Evolutionary conservation across 2,888 invertebrate genomes (phyloP).

Genomic region (Ophion ventricosus): DNA sequence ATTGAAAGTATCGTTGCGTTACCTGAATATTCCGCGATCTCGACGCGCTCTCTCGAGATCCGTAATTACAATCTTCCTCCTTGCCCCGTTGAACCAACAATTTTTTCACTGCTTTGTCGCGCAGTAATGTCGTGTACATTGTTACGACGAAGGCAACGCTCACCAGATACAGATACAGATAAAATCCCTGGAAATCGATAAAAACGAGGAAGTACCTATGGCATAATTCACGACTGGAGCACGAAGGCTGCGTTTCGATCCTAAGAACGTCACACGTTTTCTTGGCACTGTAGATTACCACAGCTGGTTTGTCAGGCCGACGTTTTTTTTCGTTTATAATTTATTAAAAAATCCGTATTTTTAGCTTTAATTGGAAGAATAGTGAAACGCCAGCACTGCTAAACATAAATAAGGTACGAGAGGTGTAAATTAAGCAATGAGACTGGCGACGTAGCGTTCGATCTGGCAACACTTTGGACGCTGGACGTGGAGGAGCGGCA

Average conservation of each 20-base stretch:
- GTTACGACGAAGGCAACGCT: constrained; percentile 91
- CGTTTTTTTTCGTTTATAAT: neutral
- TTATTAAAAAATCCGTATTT: neutral
- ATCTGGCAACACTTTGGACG: no score
- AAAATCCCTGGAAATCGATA: constrained; percentile 88
- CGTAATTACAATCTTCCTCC: constrained; percentile 70
- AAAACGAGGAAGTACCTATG: neutral
- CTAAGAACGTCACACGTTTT: neutral
- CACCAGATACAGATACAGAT: constrained; percentile 91
- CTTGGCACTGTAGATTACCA: neutral
- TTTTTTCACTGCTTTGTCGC: constrained; percentile 86
- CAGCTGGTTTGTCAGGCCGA: neutral
- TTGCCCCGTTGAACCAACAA: constrained; percentile 74
- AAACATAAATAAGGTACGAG: no score
- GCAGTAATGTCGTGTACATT: constrained; percentile 88
- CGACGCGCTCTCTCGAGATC: constrained; percentile 65
- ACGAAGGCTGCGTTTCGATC: neutral
- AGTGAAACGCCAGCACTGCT: no score
- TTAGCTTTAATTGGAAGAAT: no score
- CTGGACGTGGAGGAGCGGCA: no score
- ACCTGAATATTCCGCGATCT: constrained; percentile 65
- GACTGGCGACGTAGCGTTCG: no score
- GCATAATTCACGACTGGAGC: neutral
- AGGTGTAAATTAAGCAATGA: no score
- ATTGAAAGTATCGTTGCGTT: constrained; percentile 28